phyloP scores from a whole-genome alignment of 2,888 invertebrate genomes.

The Conomelus anceps region DNA sequence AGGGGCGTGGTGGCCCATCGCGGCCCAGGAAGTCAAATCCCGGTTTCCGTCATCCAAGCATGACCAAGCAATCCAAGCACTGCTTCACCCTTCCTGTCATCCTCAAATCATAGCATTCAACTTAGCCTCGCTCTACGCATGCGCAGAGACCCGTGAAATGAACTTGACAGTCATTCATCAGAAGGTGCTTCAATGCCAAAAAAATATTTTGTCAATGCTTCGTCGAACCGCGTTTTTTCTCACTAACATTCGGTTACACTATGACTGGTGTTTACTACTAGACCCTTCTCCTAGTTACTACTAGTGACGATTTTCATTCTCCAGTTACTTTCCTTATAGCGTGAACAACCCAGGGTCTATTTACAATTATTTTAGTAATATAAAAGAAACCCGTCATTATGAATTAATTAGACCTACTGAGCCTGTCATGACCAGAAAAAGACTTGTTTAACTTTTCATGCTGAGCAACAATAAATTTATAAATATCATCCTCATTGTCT shows the following conservation, averaged over 20 bases:
- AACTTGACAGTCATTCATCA: neutral
- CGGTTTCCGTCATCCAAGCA: neutral
- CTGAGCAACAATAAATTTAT: too few relatives aligned
- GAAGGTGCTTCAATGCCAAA: neutral
- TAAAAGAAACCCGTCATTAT: neutral
- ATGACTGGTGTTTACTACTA: too few relatives aligned
- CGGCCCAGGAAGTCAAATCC: neutral
- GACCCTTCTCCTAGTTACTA: too few relatives aligned
- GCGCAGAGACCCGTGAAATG: neutral
- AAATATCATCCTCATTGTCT: too few relatives aligned
- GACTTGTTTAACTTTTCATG: too few relatives aligned
- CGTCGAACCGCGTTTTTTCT: neutral
- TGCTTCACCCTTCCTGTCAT: neutral
- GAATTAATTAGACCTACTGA: neutral
- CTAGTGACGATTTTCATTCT: neutral
- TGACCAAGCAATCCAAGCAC: neutral
- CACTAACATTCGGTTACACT: neutral
- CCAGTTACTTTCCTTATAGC: neutral
- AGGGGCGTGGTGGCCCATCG: neutral
- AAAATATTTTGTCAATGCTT: neutral
- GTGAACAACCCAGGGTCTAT: neutral
- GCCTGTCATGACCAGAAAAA: neutral
- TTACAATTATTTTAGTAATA: neutral
- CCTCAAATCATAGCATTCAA: neutral
- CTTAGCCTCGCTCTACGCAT: neutral